phyloP scores from a whole-genome alignment of 2,797 vertebrate genomes.

The Okamejei kenojei region DNA sequence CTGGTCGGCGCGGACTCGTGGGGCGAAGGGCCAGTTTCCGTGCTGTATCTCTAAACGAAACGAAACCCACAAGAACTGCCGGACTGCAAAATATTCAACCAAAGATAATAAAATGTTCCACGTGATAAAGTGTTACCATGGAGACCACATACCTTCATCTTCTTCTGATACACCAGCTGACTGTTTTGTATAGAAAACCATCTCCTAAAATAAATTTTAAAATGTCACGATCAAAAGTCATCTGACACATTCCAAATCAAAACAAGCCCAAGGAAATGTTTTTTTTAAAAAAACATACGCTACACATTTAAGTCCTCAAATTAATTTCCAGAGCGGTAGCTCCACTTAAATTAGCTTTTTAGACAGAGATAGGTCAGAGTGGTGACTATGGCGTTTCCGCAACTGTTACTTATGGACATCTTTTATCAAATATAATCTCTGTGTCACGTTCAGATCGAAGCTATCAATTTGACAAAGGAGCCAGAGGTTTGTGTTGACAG shows the following conservation, averaged over 20 bases:
- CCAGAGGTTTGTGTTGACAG: not conserved
- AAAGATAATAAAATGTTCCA: not conserved
- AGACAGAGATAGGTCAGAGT: not conserved
- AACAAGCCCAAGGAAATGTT: not conserved
- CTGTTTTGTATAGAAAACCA: slow-evolving; percentile 99
- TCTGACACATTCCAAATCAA: not conserved
- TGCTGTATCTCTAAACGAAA: too few species aligned
- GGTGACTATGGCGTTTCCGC: not conserved
- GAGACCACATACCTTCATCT: slow-evolving; percentile 71
- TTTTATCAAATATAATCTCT: not conserved
- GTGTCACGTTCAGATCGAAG: not conserved
- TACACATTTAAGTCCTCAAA: not conserved
- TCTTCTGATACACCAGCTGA: slow-evolving; percentile 98
- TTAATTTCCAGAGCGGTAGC: not conserved
- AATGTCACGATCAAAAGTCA: not conserved
- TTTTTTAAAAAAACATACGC: not conserved
- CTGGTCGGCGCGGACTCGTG: too few species aligned
- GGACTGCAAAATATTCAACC: not conserved
- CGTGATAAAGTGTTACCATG: not conserved
- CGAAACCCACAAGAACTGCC: not conserved
- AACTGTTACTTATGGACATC: not conserved
- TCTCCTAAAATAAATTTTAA: slow-evolving; percentile 57
- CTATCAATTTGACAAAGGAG: not conserved
- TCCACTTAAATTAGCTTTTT: not conserved
- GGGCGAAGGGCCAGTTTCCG: too few species aligned